Base-by-base conservation (phyloP, 2,888 invertebrate genomes). In the Caenorhabditis parvicauda region DNA sequence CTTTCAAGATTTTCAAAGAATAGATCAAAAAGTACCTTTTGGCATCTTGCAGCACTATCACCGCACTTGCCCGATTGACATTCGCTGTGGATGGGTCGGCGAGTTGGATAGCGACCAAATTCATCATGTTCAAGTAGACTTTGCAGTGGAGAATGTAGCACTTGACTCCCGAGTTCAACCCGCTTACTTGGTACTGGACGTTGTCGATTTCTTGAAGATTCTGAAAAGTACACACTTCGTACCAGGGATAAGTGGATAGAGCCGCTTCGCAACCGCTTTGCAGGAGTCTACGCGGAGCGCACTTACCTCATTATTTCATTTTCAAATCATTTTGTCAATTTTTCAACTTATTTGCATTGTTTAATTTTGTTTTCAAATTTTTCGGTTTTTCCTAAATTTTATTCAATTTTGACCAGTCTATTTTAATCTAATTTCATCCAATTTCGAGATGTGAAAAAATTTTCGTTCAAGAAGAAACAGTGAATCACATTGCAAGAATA, bases 161-260 rank as follows among this genome's bases (percentile, higher is more conserved):
- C 7, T 37, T 44, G 35, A 62, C 41, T 9, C 29, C 27, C 9
- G 12, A 5, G 2, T 57, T 43, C 2, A 58, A n/a, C 14, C 58
- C 58, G 1, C 58, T 52, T 41, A 62, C 57, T 21, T 54, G 62
- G 39, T 51, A 38, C n/a, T 51, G 43, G n/a, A 62, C 39, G 1
- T 38, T 51, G 22, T 58, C 35, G 45, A 62, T 58, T 28, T 57
- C 58, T 9, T 43, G 49, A 1, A 54, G 27, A 51, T 51, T 27
- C 21, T 51, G 29, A 9, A 17, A 29, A 39, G 25, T 49, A 5
- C 5, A 37, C 7, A 24, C n/a, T n/a, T n/a, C n/a, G n/a, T n/a
- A n/a, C n/a, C n/a, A n/a, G n/a, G n/a, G n/a, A n/a, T n/a, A n/a
- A n/a, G n/a, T n/a, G n/a, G n/a, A n/a, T n/a, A n/a, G n/a, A n/a